A percentile compares a stretch with the other conserved stretches of the same genome.
phyloP scores from a whole-genome alignment of 2,888 invertebrate genomes.

The Oasisia sp. region DNA sequence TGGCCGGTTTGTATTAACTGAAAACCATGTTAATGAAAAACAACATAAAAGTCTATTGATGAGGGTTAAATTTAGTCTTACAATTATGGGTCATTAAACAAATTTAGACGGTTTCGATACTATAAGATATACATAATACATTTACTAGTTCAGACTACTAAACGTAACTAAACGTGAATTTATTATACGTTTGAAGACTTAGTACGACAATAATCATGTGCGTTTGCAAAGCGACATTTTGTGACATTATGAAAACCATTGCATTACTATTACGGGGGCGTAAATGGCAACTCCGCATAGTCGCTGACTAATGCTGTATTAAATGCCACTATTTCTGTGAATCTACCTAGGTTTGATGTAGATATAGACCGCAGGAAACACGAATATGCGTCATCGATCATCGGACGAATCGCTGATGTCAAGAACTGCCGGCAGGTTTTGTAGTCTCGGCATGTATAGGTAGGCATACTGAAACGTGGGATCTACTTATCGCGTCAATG shows the following conservation, averaged over 20 bases:
- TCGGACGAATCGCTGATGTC: background rate
- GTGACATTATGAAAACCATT: background rate
- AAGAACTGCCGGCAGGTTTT: background rate
- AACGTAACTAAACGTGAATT: too few species aligned
- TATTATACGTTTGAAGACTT: too few species aligned
- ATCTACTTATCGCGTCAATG: background rate
- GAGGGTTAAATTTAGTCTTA: too few species aligned
- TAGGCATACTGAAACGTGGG: background rate
- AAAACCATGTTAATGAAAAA: too few species aligned
- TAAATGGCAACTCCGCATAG: background rate
- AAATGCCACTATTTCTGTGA: background rate
- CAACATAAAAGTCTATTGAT: too few species aligned
- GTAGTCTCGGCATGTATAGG: background rate
- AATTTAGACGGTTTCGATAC: too few species aligned
- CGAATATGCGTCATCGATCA: slow-evolving; percentile 13
- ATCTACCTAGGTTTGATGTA: background rate
- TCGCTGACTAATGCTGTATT: background rate
- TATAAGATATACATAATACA: too few species aligned
- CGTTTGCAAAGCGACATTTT: background rate
- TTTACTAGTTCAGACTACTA: too few species aligned
- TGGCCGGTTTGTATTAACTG: too few species aligned
- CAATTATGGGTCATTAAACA: too few species aligned
- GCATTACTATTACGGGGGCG: background rate
- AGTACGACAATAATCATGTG: too few species aligned
- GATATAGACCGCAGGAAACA: background rate